Conservation (phyloP, 2,113 vertebrate genomes). For the Mobula hypostoma region DNA sequence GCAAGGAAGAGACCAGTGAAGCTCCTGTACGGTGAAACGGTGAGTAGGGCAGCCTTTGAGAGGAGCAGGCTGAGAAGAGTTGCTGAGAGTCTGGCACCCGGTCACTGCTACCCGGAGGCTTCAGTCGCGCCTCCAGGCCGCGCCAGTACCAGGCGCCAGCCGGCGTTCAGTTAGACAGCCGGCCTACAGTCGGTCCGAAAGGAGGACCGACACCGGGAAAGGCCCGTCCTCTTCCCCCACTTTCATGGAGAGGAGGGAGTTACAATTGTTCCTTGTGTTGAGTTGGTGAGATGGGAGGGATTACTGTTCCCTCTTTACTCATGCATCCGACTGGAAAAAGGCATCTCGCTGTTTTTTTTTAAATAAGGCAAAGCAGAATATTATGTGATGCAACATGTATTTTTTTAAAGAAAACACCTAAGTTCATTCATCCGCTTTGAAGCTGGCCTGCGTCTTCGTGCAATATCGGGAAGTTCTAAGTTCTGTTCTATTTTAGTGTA, state of each 20-base stretch:
- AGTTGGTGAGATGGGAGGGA: not conserved
- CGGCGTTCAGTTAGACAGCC: no score
- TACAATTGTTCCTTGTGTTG: not conserved
- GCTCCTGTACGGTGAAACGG: not conserved
- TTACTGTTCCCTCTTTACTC: not conserved
- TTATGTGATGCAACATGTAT: not conserved
- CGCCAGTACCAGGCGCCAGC: not conserved
- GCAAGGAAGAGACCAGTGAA: not conserved
- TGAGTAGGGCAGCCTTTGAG: not conserved
- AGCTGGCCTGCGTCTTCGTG: not conserved
- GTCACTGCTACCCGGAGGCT: not conserved
- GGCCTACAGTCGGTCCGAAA: no score
- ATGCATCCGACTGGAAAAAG: no score
- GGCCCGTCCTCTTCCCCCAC: not conserved
- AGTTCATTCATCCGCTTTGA: not conserved
- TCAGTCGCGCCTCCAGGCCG: conserved; percentile 9
- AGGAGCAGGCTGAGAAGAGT: not conserved
- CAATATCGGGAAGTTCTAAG: not conserved
- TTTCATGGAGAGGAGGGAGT: not conserved
- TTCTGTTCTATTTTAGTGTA: not conserved
- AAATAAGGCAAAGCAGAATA: not conserved
- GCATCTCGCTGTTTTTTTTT: not conserved
- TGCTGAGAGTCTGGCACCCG: not conserved
- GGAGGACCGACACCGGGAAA: not conserved
- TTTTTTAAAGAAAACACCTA: not conserved